These are phyloP conservation scores for Drosophila kohkoa DNA, from an alignment of 1,140 invertebrate genomes.

Conservation along the genomic window DNA sequence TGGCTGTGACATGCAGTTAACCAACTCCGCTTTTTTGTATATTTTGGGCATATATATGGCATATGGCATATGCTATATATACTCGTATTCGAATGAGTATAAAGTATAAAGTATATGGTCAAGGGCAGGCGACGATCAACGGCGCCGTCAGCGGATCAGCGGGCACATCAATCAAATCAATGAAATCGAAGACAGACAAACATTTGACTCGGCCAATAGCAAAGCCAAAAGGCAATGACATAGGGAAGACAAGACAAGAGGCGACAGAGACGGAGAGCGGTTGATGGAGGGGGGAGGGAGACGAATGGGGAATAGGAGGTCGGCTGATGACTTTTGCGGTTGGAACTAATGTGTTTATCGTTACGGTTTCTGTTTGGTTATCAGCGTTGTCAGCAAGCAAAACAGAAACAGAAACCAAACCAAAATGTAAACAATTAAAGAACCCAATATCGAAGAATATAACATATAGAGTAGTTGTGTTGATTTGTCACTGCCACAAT, in stretches of 20 bases:
- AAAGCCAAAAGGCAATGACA: constrained; percentile 6
- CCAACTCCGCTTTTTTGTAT: constrained; percentile 26
- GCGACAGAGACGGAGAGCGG: background rate
- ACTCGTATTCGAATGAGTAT: no score
- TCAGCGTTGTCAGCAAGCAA: constrained; percentile 37
- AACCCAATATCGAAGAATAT: constrained; percentile 1
- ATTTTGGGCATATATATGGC: constrained; percentile 29
- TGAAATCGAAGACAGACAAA: constrained; percentile 74
- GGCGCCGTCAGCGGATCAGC: constrained; percentile 66
- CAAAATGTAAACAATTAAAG: constrained; percentile 32
- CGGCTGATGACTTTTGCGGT: constrained; percentile 62
- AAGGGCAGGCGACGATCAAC: constrained; percentile 58
- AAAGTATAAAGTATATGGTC: constrained; percentile 57
- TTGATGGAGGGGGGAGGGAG: background rate
- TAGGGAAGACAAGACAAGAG: background rate
- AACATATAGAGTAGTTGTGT: background rate
- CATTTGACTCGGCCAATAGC: constrained; percentile 28
- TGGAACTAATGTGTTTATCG: constrained; percentile 62
- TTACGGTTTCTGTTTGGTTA: constrained; percentile 39
- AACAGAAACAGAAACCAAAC: constrained; percentile 30
- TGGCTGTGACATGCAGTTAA: constrained; percentile 56
- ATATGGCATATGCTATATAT: background rate
- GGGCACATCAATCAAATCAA: constrained; percentile 79
- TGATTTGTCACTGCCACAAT: constrained; percentile 16
- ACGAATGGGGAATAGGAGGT: constrained; percentile 19